phyloP scores from a whole-genome alignment of 2,888 invertebrate species.

The Leptothorax acervorum region DNA sequence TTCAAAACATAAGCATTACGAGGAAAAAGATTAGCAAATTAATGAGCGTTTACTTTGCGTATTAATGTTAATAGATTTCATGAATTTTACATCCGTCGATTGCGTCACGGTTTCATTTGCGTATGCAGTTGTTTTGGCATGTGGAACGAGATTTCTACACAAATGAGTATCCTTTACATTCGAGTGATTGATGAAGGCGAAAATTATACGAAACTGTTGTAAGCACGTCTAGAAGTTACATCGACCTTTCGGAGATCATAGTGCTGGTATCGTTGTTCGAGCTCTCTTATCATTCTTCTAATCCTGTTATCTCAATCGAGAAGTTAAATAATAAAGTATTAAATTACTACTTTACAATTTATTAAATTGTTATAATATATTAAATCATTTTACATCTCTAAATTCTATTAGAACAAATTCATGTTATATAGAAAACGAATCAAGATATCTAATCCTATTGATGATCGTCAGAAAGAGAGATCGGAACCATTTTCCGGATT shows the following conservation, averaged over 20 bases:
- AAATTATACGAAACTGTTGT: neutral
- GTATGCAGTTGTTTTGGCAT: slow-evolving; percentile 12
- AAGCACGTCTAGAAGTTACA: neutral
- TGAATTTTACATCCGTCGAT: slow-evolving; percentile 12
- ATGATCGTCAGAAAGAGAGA: neutral
- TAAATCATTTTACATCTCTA: too few species aligned
- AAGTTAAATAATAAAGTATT: neutral
- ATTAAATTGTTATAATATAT: neutral
- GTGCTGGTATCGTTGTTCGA: neutral
- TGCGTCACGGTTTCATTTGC: slow-evolving; percentile 17
- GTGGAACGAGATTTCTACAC: neutral
- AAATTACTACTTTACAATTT: neutral
- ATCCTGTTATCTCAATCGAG: neutral
- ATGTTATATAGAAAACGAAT: neutral
- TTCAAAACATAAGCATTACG: neutral
- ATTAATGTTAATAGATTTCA: slow-evolving; percentile 13
- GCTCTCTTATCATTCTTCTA: neutral
- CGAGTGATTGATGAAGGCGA: slow-evolving; percentile 4
- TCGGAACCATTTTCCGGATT: neutral
- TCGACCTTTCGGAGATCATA: neutral
- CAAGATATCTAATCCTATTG: neutral
- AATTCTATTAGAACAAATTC: neutral
- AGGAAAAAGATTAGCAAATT: neutral
- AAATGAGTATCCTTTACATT: slow-evolving; percentile 1
- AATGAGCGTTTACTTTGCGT: neutral